Evolutionary conservation across 2,113 vertebrate genomes (phyloP), one percentile per base, ranked within the genome.

Genomic region (Toxotes jaculatrix): DNA sequence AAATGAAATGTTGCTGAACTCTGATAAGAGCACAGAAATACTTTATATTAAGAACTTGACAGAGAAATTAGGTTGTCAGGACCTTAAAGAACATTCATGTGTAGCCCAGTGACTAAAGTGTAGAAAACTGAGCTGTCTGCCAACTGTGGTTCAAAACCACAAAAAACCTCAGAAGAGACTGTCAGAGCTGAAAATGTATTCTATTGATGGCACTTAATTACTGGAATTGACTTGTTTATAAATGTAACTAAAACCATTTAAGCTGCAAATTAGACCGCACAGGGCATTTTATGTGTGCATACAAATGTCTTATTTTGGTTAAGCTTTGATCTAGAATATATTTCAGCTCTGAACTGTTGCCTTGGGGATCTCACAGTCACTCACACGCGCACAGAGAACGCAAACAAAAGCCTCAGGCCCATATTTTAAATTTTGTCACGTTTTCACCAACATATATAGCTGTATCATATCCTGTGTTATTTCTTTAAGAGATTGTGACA

Each of bases 241-340:
- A 82, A 87, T 80, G 56, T 81, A 89, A 92, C 77, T 66, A 74
- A 88, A 88, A 85, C 63, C 81, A 42, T 85, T 93, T 91, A 87
- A 74, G 87, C 77, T 83, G 81, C 79, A 91, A 92, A 93, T 91
- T 53, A 89, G 56, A 60, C 45, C 1, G 36, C 60, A 72, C 55
- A 14, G 60, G 74, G 88, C 69, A 79, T 84, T 91, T 89, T 70
- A 79, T 67, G 79, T 21, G 49, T 2, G 47, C 86, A 84, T 91
- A 42, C 73, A 77, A 84, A 93, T 89, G 86, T 88, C 80, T 90
- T 82, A 69, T 85, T 88, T 74, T 80, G 61, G 73, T 77, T 47
- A 7, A 19, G 88, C 87, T 91, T 92, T 91, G 89, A 90, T 92
- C 79, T 89, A 53, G 87, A 93, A 90, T 82, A 84, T 40, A 85